These are phyloP conservation scores for Pterophyllum scalare DNA, from an alignment of 2,113 vertebrate species.

Conservation along the genomic window DNA sequence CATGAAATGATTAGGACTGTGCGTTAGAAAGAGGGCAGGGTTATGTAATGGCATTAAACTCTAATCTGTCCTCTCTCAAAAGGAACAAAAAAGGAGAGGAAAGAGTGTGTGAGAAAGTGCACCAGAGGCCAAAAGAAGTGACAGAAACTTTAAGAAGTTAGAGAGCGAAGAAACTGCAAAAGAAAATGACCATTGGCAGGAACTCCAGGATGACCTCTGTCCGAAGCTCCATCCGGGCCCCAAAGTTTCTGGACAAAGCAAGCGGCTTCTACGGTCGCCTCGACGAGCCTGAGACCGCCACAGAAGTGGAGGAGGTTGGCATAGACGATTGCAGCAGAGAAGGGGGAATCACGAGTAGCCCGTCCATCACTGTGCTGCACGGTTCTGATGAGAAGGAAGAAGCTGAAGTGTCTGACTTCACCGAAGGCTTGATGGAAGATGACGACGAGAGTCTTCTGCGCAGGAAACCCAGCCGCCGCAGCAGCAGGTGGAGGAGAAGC, in stretches of 20 bases:
- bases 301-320: background rate
- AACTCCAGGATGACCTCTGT: conserved; percentile 72
- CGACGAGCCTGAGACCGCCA: conserved; percentile 65
- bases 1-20: background rate
- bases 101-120: background rate
- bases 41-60: conserved; percentile 47
- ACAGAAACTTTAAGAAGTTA: background rate
- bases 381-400: conserved; percentile 48
- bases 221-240: conserved; percentile 70
- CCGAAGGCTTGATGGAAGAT: conserved; percentile 72
- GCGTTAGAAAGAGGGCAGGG: background rate
- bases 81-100: background rate
- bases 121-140: background rate
- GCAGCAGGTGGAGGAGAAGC: conserved; percentile 78
- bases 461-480: conserved; percentile 69
- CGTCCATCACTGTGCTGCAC: background rate
- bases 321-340: background rate
- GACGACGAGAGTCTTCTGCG: conserved; percentile 74
- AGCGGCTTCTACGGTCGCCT: conserved; percentile 81
- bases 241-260: conserved; percentile 80
- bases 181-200: conserved; percentile 80
- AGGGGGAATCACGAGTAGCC: background rate
- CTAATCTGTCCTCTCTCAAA: conserved; percentile 38
- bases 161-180: background rate
- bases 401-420: conserved; percentile 50